Conservation (phyloP, 2,113 vertebrate species). For the Theristicus caerulescens region DNA sequence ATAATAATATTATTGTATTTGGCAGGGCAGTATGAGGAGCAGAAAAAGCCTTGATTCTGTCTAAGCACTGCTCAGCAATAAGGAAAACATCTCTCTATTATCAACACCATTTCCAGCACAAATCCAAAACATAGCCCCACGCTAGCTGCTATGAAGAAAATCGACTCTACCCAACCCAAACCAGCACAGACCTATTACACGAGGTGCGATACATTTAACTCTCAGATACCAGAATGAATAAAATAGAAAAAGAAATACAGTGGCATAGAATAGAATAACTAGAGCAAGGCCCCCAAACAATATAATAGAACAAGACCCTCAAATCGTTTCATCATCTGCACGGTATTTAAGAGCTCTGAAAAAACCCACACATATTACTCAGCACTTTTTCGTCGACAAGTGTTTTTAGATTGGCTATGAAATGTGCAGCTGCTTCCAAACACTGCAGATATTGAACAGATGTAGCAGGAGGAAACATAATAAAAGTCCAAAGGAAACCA, state of each 20-base stretch:
- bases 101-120: not conserved
- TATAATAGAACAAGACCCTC: not conserved
- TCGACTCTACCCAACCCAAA: not conserved
- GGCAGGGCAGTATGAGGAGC: not conserved
- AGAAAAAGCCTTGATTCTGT: not conserved
- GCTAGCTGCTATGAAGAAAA: not conserved
- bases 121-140: not conserved
- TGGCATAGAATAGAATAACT: not conserved
- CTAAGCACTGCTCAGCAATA: not conserved
- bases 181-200: not conserved
- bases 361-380: rapidly evolving
- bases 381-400: no score
- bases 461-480: not conserved
- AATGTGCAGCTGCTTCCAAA: not conserved
- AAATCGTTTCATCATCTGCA: no score
- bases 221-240: not conserved
- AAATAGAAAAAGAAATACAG: not conserved
- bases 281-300: not conserved
- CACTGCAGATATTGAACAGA: not conserved
- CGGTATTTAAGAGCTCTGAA: not conserved
- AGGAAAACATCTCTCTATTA: not conserved
- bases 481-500: not conserved
- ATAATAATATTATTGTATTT: no score
- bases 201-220: not conserved
- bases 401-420: not conserved